These are phyloP conservation scores for Anser brachyrhynchus DNA, from an alignment of 2,113 vertebrate species.

Conservation along the genomic window DNA sequence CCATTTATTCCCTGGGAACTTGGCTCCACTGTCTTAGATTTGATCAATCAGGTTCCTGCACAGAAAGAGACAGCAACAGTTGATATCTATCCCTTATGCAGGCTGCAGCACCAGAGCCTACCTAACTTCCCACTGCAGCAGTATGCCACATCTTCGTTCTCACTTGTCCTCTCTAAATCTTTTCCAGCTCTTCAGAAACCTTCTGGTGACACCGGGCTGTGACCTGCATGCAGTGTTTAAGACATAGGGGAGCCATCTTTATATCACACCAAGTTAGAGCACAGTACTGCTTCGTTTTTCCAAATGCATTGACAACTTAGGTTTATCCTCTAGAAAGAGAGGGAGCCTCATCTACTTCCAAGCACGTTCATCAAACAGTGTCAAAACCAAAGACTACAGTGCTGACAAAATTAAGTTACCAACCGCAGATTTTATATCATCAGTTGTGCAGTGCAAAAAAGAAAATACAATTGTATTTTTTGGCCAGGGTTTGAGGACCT, in stretches of 20 bases:
- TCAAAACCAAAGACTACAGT: background rate
- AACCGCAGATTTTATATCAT: background rate
- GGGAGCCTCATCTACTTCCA: background rate
- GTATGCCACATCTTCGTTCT: background rate
- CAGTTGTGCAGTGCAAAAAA: background rate
- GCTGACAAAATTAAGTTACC: background rate
- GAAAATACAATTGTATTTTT: too few relatives aligned
- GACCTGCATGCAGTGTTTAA: background rate
- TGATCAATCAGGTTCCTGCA: background rate
- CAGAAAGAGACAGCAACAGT: background rate
- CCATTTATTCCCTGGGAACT: fast-evolving
- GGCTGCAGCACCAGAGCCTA: background rate
- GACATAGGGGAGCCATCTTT: background rate
- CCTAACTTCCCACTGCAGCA: background rate
- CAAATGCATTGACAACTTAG: background rate
- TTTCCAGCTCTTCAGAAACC: background rate
- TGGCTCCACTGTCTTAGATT: background rate
- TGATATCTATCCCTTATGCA: background rate
- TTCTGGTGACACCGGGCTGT: fast-evolving
- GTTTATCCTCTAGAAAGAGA: background rate
- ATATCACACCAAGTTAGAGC: background rate
- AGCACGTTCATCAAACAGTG: fast-evolving
- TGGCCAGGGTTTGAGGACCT: background rate
- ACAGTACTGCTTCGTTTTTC: background rate
- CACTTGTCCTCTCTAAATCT: background rate